Conservation (phyloP, 2,113 vertebrate species). For the Prinia subflava region DNA sequence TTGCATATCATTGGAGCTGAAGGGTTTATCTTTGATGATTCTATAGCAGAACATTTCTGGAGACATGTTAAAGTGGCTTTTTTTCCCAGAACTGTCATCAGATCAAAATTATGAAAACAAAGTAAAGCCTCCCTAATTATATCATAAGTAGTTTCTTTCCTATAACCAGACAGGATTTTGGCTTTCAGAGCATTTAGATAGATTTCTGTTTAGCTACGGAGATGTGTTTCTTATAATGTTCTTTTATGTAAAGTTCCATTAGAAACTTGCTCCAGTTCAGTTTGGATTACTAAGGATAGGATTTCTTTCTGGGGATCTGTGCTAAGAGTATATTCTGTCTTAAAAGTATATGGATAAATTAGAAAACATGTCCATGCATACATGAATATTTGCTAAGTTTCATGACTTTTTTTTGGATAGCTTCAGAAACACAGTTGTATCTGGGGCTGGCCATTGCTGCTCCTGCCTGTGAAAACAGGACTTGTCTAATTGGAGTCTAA, state of each 20-base stretch:
- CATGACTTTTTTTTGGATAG: background rate
- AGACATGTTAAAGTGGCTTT: background rate
- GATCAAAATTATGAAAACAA: background rate
- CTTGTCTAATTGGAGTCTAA: background rate
- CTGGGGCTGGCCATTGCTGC: background rate
- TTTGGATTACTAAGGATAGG: background rate
- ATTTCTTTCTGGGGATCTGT: background rate
- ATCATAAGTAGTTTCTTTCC: background rate
- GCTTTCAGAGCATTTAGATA: background rate
- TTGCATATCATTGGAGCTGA: constrained; percentile 23
- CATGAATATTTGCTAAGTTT: background rate
- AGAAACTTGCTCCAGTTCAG: background rate
- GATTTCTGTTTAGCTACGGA: background rate
- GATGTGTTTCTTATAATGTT: background rate
- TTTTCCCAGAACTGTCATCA: background rate
- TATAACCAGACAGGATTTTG: background rate
- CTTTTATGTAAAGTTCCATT: background rate
- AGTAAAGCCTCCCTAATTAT: background rate
- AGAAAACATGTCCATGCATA: background rate
- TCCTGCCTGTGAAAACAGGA: background rate
- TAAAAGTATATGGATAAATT: background rate
- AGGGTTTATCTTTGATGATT: constrained; percentile 50
- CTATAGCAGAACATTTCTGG: background rate
- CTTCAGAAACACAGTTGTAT: background rate
- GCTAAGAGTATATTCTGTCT: background rate